These are phyloP conservation scores for Cantharis rufa DNA, from an alignment of 2,888 invertebrate genomes.

Conservation along the genomic window DNA sequence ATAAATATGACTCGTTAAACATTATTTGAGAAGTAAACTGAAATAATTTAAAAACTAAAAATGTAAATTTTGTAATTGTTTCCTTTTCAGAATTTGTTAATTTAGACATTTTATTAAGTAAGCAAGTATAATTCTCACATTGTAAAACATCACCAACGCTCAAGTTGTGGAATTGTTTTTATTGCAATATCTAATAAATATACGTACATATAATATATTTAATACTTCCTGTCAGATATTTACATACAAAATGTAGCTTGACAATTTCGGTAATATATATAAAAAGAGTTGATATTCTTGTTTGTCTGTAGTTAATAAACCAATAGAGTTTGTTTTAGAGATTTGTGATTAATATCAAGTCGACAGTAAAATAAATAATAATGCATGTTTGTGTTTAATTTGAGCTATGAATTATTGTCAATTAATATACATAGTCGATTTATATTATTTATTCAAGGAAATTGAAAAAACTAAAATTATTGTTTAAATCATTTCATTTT, in stretches of 20 bases:
- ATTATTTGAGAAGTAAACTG: neutral
- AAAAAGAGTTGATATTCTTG: slow-evolving; percentile 1
- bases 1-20: neutral
- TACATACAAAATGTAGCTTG: neutral
- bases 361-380: neutral
- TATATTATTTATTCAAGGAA: neutral
- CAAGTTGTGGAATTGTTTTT: slow-evolving; percentile 5
- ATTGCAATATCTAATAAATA: slow-evolving; percentile 7
- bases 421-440: neutral
- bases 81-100: neutral
- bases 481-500: neutral
- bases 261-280: neutral
- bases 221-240: slow-evolving; percentile 9
- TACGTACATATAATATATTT: no score
- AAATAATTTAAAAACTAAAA: neutral
- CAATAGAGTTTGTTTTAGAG: neutral
- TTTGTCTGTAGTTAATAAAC: slow-evolving; percentile 5
- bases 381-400: neutral
- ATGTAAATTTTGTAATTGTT: neutral
- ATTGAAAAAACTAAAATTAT: neutral
- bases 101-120: neutral
- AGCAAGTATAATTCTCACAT: neutral
- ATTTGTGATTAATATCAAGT: neutral
- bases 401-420: neutral
- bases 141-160: neutral